Evolutionary conservation across 2,888 invertebrate genomes (phyloP), one percentile per base, ranked within the genome.

Genomic region (Drosophila eohydei): DNA sequence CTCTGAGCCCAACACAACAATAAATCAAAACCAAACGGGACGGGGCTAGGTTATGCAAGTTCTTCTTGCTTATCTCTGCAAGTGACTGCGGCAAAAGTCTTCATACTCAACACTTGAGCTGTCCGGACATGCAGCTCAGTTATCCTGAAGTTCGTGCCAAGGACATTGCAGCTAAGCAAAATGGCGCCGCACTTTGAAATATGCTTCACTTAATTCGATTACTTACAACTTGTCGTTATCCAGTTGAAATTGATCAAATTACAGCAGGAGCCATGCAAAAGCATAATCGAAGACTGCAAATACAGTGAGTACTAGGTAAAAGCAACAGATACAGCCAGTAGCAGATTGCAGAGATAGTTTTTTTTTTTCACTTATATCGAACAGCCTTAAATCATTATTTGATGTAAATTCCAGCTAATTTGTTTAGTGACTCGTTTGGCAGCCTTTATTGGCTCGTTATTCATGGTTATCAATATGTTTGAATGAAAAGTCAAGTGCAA

Each of bases 1-100:
- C 79, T 81, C 69, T 77, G 68, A 85, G 83, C 74, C 68, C 30
- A n/a, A 58, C 70, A 69, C 74, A 32, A 82, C 83, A 88, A 87
- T 87, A 88, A 87, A 87, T 87, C 89, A 87, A 86, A 88, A 73
- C 74, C 63, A 46, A 63, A 26, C 41, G 41, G 28, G 3, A 46
- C 34, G 8, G 5, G 36, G 8, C 4, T 1, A 6, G 40, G 38
- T 14, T 40, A n/a, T 54, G 54, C 38, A n/a, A 26, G 54, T 11
- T 38, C 14, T 4, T n/a, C 7, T 11, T 40, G 58, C 48, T 58
- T 58, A 58, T 58, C 58, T 48, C 43, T 34, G 52, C 16, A 12
- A 28, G 26, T 34, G 40, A 62, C 52, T 77, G 71, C 74, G 77
- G 79, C 79, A 76, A 51, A 73, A 76, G 76, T 79, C 73, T 67